Evolutionary conservation across 1,140 invertebrate genomes (phyloP).

Genomic region (Musca domestica): DNA sequence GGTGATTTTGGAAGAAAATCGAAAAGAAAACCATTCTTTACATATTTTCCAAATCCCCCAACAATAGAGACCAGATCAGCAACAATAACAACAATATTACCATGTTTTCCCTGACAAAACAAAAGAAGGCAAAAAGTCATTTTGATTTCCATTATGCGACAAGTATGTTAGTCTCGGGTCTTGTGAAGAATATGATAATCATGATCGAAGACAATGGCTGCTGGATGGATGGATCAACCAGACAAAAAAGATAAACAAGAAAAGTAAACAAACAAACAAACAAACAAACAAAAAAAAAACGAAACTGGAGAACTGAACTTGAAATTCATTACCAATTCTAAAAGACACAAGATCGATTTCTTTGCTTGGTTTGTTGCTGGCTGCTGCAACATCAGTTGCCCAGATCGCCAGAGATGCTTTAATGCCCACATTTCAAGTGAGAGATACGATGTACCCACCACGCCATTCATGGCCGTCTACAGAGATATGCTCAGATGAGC

Average conservation of each 20-base stretch:
- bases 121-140: too few relatives aligned
- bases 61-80: too few relatives aligned
- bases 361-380: too few relatives aligned
- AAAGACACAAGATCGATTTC: neutral
- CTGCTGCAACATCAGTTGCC: too few relatives aligned
- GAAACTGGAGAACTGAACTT: constrained; percentile 4
- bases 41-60: neutral
- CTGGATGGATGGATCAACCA: neutral
- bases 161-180: too few relatives aligned
- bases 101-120: too few relatives aligned
- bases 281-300: neutral
- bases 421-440: too few relatives aligned
- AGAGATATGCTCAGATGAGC: too few relatives aligned
- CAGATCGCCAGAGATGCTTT: too few relatives aligned
- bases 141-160: too few relatives aligned
- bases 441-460: too few relatives aligned
- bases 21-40: neutral
- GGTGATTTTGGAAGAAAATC: neutral
- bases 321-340: constrained; percentile 18
- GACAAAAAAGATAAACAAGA: neutral
- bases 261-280: neutral
- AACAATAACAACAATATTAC: neutral
- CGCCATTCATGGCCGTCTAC: too few relatives aligned
- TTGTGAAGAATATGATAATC: neutral
- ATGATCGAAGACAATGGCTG: neutral